Conservation (phyloP, 2,888 invertebrate genomes). For the Glaucopsyche alexis region DNA sequence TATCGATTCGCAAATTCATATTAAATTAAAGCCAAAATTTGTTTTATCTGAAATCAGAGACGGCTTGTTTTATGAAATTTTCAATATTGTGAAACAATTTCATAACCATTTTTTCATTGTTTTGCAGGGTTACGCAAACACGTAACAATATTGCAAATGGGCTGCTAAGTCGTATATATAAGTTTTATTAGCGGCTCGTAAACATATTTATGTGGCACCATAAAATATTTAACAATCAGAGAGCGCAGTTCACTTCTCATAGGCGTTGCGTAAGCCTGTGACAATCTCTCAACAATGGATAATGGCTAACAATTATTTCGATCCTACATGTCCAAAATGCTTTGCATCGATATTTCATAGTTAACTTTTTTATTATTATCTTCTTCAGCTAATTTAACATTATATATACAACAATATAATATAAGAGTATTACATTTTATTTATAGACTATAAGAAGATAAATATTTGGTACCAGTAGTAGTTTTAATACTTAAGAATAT, state of each 20-base stretch:
- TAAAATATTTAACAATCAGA: slow-evolving; percentile 30
- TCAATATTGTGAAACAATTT: neutral
- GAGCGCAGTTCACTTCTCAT: slow-evolving; percentile 19
- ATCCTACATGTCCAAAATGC: neutral
- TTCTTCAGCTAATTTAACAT: neutral
- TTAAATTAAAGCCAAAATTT: no score
- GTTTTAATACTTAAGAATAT: no score
- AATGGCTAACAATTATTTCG: slow-evolving; percentile 5
- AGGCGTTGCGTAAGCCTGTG: slow-evolving; percentile 23
- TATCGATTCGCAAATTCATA: no score
- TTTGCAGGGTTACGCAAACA: neutral
- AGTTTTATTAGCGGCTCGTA: slow-evolving; percentile 30
- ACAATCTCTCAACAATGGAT: slow-evolving; percentile 18
- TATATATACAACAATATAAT: no score
- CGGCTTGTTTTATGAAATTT: neutral
- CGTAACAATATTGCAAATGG: slow-evolving; percentile 23
- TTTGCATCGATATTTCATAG: neutral
- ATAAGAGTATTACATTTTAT: no score
- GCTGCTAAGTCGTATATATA: slow-evolving; percentile 17
- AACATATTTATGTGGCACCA: slow-evolving; percentile 27
- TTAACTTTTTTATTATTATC: neutral
- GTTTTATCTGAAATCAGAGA: no score
- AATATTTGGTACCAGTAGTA: no score
- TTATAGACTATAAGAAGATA: no score
- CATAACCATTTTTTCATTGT: neutral